phyloP scores from a whole-genome alignment of 1,140 invertebrate species.

The Habropoda laboriosa region DNA sequence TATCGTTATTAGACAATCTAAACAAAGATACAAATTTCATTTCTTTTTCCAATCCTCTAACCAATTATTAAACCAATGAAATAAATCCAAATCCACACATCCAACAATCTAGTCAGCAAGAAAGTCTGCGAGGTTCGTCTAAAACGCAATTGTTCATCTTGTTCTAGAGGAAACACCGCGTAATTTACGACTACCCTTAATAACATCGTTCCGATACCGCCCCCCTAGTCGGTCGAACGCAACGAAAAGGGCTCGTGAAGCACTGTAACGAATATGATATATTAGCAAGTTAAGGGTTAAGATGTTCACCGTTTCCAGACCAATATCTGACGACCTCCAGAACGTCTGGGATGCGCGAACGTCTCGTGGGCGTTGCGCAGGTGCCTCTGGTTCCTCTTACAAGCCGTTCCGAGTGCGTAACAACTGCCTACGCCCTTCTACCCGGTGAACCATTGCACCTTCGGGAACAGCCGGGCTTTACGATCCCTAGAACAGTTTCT shows the following conservation, averaged over 20 bases:
- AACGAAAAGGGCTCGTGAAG: neutral
- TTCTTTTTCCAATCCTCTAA: neutral
- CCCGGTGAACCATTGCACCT: slow-evolving; percentile 51
- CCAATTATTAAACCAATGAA: neutral
- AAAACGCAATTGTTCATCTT: slow-evolving; percentile 11
- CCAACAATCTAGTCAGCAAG: no score
- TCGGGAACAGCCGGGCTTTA: slow-evolving; percentile 44
- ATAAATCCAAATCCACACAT: no score
- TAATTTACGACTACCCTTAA: slow-evolving; percentile 6
- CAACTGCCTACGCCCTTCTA: slow-evolving; percentile 62
- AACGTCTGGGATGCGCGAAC: slow-evolving; percentile 53
- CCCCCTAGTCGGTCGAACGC: neutral
- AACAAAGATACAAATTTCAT: no score
- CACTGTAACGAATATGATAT: slow-evolving; percentile 24
- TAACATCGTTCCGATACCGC: slow-evolving; percentile 29
- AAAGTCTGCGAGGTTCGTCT: neutral
- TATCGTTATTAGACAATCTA: no score
- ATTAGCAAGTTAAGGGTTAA: slow-evolving; percentile 58
- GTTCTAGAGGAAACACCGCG: no score
- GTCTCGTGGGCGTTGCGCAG: slow-evolving; percentile 75
- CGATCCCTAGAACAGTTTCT: slow-evolving; percentile 29
- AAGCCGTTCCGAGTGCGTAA: slow-evolving; percentile 62
- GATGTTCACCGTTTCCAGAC: slow-evolving; percentile 60
- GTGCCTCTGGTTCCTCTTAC: slow-evolving; percentile 73
- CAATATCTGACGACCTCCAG: slow-evolving; percentile 59